phyloP scores from a whole-genome alignment of 2,797 vertebrate genomes.

The Danio kyathit region DNA sequence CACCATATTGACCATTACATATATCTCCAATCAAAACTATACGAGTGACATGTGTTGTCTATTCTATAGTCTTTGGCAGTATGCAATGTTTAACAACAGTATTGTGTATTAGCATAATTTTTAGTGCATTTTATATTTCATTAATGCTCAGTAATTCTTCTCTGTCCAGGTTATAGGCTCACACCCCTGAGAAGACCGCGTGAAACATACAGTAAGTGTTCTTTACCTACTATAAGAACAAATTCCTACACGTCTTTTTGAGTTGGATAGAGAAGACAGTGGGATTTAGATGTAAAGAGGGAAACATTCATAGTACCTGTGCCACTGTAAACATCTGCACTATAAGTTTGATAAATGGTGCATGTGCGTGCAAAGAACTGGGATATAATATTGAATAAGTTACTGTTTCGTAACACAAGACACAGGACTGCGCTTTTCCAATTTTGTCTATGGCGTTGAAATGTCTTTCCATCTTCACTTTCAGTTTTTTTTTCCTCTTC shows the following conservation, averaged over 20 bases:
- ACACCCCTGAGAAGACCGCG: constrained; percentile 62
- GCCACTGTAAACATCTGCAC: constrained; percentile 4
- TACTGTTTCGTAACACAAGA: constrained; percentile 9
- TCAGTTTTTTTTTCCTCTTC: not conserved
- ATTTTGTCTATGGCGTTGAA: not conserved
- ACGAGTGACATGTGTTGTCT: too few relatives aligned
- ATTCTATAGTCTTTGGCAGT: too few relatives aligned
- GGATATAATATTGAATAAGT: not conserved
- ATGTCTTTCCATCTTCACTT: constrained; percentile 28
- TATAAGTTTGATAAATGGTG: not conserved
- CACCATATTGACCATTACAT: too few relatives aligned
- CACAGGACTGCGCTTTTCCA: not conserved
- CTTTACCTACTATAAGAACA: not conserved
- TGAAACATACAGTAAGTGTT: constrained; percentile 54
- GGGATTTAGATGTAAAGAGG: not conserved
- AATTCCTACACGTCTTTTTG: not conserved
- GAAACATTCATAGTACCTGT: constrained; percentile 12
- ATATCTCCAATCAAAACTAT: too few relatives aligned
- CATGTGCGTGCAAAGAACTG: not conserved
- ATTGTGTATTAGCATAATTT: not conserved
- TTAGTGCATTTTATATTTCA: not conserved
- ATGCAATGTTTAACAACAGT: too few relatives aligned
- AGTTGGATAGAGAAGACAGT: not conserved
- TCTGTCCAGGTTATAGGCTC: constrained; percentile 54
- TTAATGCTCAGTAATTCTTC: not conserved